A percentile compares a stretch with the other conserved stretches of the same genome.
Conservation (phyloP, 2,888 invertebrate genomes). For the Zelleria hepariella region DNA sequence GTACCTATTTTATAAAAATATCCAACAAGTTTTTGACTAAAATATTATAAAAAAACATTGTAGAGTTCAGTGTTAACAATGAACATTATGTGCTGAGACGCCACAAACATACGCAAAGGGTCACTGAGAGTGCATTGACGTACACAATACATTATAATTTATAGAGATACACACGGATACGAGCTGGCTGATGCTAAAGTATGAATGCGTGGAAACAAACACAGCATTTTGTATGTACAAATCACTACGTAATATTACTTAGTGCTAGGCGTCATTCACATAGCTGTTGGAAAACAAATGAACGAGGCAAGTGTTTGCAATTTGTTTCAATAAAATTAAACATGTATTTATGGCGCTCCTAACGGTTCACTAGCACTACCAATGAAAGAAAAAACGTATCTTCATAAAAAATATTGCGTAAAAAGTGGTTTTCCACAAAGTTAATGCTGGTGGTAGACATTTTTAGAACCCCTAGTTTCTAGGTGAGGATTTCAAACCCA, state of each 20-base stretch:
- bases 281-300: not conserved
- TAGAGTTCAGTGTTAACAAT: not conserved
- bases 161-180: not conserved
- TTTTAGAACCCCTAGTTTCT: no score
- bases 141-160: conserved; percentile 10
- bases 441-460: no score
- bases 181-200: not conserved
- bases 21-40: no score
- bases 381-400: no score
- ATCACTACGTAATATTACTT: no score
- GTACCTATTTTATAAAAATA: no score
- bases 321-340: not conserved
- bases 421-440: no score
- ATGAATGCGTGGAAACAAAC: not conserved
- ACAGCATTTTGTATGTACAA: conserved; percentile 3
- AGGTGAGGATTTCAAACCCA: no score
- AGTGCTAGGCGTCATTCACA: not conserved
- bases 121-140: conserved; percentile 23
- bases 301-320: not conserved
- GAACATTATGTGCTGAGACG: not conserved
- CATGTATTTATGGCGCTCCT: no score
- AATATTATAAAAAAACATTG: not conserved
- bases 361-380: no score
- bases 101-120: conserved; percentile 13
- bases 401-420: no score